Conservation (phyloP, 1,140 invertebrate genomes). For the Macrosteles quadrilineatus region DNA sequence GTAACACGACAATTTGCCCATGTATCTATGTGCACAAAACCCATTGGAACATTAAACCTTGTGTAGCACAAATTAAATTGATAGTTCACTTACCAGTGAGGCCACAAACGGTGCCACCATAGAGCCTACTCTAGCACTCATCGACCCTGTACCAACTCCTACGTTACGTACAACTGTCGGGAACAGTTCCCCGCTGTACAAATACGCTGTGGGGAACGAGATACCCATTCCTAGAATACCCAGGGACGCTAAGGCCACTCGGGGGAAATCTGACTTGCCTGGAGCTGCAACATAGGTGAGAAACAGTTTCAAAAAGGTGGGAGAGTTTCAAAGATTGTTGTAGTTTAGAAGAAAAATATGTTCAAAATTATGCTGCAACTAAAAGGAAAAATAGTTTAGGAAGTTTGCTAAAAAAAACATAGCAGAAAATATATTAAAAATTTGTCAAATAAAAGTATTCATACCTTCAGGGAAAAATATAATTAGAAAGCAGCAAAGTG, state of each 20-base stretch:
- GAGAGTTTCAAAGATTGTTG: not conserved
- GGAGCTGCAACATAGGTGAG: not conserved
- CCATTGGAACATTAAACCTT: too few relatives aligned
- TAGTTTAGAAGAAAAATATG: not conserved
- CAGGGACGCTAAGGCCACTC: slow-evolving; percentile 65
- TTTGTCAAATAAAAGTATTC: too few relatives aligned
- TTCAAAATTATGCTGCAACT: not conserved
- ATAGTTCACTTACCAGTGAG: slow-evolving; percentile 56
- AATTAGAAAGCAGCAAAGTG: slow-evolving; percentile 62
- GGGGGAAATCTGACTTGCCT: slow-evolving; percentile 42
- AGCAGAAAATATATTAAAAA: too few relatives aligned
- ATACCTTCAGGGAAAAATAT: slow-evolving; percentile 40
- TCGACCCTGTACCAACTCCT: slow-evolving; percentile 74
- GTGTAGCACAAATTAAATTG: too few relatives aligned
- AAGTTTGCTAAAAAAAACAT: too few relatives aligned
- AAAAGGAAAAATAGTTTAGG: too few relatives aligned
- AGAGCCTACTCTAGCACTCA: slow-evolving; percentile 73
- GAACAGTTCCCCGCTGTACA: slow-evolving; percentile 81
- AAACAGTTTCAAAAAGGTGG: too few relatives aligned
- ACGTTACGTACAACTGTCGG: slow-evolving; percentile 81
- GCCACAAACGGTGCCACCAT: slow-evolving; percentile 74
- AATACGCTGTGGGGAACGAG: slow-evolving; percentile 76
- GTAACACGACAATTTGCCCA: too few relatives aligned
- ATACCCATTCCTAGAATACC: slow-evolving; percentile 83
- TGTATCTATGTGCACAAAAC: too few relatives aligned